Evolutionary conservation across 2,113 vertebrate species (phyloP).

Genomic region (Xyliphius kryptos): DNA sequence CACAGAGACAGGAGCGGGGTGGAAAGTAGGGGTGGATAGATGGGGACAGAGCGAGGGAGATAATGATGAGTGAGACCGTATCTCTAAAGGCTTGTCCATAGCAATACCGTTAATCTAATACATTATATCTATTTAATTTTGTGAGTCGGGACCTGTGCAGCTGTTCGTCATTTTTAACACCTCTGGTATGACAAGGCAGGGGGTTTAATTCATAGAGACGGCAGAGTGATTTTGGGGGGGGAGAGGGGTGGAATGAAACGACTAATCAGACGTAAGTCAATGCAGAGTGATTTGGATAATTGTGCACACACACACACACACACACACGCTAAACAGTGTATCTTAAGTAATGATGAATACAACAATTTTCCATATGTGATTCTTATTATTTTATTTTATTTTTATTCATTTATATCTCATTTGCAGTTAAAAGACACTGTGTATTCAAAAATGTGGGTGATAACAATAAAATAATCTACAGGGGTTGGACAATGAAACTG

Average conservation of each 20-base stretch:
- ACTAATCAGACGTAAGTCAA: background rate
- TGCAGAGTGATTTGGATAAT: too few species aligned
- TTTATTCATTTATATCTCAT: too few species aligned
- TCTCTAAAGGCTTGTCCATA: conserved; percentile 53
- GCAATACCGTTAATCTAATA: conserved; percentile 59
- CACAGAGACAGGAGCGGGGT: too few species aligned
- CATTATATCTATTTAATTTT: conserved; percentile 62
- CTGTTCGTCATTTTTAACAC: conserved; percentile 57
- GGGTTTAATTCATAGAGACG: conserved; percentile 35
- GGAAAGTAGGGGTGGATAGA: conserved; percentile 3
- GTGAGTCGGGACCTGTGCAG: conserved; percentile 47
- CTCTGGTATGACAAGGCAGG: conserved; percentile 42
- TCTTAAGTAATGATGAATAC: too few species aligned
- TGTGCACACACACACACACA: background rate
- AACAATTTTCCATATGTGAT: too few species aligned
- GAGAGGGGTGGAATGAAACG: background rate
- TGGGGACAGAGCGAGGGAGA: conserved; percentile 12
- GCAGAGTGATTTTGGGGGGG: conserved; percentile 7
- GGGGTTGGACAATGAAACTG: too few species aligned
- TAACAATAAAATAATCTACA: too few species aligned
- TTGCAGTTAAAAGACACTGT: too few species aligned
- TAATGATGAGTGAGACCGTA: conserved; percentile 56
- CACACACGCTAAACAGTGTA: background rate
- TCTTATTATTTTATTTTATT: too few species aligned
- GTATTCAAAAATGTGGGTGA: too few species aligned